These are phyloP conservation scores for Amazona guildingii DNA, from an alignment of 2,113 vertebrate genomes.

Conservation along the genomic window DNA sequence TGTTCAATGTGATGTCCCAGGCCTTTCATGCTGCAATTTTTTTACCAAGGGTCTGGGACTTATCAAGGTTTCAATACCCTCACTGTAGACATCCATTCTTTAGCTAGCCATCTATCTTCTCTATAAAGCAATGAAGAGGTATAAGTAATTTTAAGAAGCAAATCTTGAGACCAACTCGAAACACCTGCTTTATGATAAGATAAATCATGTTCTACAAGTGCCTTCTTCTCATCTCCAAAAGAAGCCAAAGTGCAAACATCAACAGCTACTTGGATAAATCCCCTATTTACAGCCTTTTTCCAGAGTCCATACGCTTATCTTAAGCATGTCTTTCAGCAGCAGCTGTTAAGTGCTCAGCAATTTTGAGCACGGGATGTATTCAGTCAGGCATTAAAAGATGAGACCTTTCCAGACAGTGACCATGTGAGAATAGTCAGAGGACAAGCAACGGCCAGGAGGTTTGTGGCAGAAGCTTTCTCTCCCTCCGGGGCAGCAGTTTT, in stretches of 20 bases:
- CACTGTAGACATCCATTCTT: not conserved
- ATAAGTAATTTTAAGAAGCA: not conserved
- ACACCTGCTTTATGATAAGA: not conserved
- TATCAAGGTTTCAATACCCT: not conserved
- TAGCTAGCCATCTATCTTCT: not conserved
- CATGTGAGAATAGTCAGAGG: not conserved
- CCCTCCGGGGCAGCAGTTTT: not conserved
- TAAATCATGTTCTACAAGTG: not conserved
- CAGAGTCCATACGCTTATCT: not conserved
- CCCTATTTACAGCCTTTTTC: not conserved
- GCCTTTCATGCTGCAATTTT: not conserved
- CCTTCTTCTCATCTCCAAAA: not conserved
- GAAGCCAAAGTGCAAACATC: not conserved
- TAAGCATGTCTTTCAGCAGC: not conserved
- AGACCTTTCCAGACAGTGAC: not conserved
- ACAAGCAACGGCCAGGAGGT: not conserved
- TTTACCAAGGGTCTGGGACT: not conserved
- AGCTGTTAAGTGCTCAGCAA: not conserved
- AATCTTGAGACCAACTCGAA: not conserved
- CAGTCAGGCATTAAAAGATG: not conserved
- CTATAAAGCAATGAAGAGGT: not conserved
- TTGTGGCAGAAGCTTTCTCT: not conserved
- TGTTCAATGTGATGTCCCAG: not conserved
- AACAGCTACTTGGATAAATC: not conserved
- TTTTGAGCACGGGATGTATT: not conserved